These are phyloP conservation scores for Bugula neritina DNA, from an alignment of 2,888 invertebrate genomes.

Conservation along the genomic window DNA sequence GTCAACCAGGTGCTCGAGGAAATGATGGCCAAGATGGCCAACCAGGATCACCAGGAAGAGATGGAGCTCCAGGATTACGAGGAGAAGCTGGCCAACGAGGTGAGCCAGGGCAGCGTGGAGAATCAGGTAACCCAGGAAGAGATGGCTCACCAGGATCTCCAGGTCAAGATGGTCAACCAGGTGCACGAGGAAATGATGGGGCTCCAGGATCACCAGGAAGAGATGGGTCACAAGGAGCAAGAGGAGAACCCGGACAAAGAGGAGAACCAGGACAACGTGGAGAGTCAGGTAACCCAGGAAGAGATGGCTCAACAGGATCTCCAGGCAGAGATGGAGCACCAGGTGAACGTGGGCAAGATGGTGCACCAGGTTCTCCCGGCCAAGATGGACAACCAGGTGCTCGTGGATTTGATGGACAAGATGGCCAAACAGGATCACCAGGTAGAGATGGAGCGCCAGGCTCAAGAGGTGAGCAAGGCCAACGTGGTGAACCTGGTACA, in stretches of 20 bases:
- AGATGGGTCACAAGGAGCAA: not conserved
- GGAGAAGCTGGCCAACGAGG: conserved; percentile 10
- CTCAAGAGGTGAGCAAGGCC: not conserved
- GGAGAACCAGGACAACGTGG: conserved; percentile 23
- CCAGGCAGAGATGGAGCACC: not conserved
- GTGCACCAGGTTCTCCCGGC: not conserved
- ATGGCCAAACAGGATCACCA: not conserved
- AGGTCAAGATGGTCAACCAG: conserved; percentile 2
- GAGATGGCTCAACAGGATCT: conserved; percentile 3
- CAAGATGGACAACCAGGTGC: not conserved
- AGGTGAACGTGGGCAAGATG: not conserved
- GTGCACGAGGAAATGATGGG: conserved; percentile 11
- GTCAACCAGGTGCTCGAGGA: conserved; percentile 3
- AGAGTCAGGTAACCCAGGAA: conserved; percentile 9
- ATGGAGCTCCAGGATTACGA: conserved; percentile 3
- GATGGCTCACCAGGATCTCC: conserved; percentile 20
- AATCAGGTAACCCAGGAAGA: conserved; percentile 22
- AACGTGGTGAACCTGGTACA: not conserved
- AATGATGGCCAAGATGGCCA: not conserved
- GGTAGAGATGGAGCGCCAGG: not conserved
- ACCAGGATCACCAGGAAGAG: conserved; percentile 12
- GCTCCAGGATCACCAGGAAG: not conserved
- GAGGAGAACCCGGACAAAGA: not conserved
- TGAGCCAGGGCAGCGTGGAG: conserved; percentile 4
- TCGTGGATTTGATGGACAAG: not conserved